These are phyloP conservation scores for Cinclus mexicanus DNA, from an alignment of 2,113 vertebrate species.

Conservation along the genomic window DNA sequence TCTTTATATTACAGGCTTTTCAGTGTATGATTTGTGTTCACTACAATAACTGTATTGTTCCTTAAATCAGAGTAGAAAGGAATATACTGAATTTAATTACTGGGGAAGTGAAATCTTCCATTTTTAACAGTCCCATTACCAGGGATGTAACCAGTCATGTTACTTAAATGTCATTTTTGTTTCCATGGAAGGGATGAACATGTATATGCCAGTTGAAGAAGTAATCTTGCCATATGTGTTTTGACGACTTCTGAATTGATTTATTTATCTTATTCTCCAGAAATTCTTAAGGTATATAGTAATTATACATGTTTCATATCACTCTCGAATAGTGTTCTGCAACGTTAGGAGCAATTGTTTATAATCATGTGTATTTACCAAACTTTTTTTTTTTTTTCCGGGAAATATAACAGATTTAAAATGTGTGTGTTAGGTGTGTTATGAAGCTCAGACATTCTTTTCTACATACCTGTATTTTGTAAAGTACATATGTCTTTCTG, in stretches of 20 bases:
- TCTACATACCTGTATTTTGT: not conserved
- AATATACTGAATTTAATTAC: not conserved
- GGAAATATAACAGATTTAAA: not conserved
- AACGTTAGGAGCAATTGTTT: not conserved
- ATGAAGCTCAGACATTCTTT: not conserved
- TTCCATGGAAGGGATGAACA: not conserved
- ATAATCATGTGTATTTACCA: not conserved
- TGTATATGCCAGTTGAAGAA: not conserved
- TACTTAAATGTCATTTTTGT: not conserved
- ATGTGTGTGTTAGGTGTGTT: not conserved
- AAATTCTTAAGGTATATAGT: not conserved
- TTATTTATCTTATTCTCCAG: not conserved
- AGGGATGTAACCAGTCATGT: too few relatives aligned
- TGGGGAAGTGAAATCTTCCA: not conserved
- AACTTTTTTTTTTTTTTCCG: not conserved
- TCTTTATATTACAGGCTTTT: not conserved
- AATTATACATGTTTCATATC: not conserved
- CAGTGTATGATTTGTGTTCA: not conserved
- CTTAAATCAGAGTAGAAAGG: not conserved
- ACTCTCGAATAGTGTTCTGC: not conserved
- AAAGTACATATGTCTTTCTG: not conserved
- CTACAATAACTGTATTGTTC: not conserved
- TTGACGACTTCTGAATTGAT: not conserved
- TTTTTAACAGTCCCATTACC: not conserved
- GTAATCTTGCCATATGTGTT: not conserved